Base-by-base conservation (phyloP, 2,797 vertebrate species). In the Ispidina lecontei region DNA sequence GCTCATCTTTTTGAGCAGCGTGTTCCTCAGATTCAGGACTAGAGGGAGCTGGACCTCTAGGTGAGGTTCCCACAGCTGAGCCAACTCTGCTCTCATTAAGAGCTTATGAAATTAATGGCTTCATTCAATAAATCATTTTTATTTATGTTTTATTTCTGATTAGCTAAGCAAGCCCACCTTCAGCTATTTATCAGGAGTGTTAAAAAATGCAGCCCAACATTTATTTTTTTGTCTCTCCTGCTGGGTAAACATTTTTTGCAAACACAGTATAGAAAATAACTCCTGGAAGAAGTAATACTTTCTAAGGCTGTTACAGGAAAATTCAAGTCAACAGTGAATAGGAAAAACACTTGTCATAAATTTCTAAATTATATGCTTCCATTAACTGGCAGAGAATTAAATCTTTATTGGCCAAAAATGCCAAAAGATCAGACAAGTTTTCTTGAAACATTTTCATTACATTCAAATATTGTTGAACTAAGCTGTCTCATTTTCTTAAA, bases 11-110 rank as follows among this genome's bases (percentile, higher is more conserved):
- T 37, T 8, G 51, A 20, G 5, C 6, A 1, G 44, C 68, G 65
- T 5, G 8, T 68, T 96, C 58, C 84, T 70, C 26, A 22, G 28
- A n/a, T 21, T 20, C 74, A 84, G 82, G 7, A 35, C 80, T 81
- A 94, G 94, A 22, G 89, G 95, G 94, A 90, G 91, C 96, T 93
- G 83, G 80, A 47, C 60, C 58, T 29, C 90, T 47, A 51, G 87
- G 35, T 43, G 77, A 87, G 74, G 31, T 44, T 64, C 71, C 44
- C 68, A 41, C 60, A n/a, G 23, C 37, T 1, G 18, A 83, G 51
- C 59, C n/a, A 37, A 26, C 10, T 64, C 65, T 23, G 33, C 55
- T 74, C 9, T 23, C 23, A 2, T 2, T 10, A 18, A 9, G 6
- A 43, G 46, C 58, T 17, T 25, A 21, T 1, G 25, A 41, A n/a